phyloP scores from a whole-genome alignment of 1,140 invertebrate species.

The Bactericera cockerelli region DNA sequence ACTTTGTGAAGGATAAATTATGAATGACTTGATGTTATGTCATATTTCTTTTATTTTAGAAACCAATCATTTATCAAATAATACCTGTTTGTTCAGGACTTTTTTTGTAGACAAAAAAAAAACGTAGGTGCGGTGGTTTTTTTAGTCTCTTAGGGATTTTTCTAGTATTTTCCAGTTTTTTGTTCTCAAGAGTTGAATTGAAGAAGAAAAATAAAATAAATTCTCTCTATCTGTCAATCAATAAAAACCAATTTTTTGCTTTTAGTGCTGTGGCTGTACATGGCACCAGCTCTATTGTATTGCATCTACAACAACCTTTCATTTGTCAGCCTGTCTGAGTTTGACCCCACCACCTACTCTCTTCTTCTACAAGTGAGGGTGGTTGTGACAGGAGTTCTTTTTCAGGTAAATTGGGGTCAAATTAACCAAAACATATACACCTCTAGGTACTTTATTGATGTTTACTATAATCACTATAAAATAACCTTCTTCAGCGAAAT shows the following conservation, averaged over 20 bases:
- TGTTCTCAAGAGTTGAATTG: no score
- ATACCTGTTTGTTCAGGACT: not conserved
- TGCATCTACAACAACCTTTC: slow-evolving; percentile 91
- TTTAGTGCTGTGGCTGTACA: slow-evolving; percentile 64
- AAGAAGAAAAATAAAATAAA: no score
- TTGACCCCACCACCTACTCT: slow-evolving; percentile 91
- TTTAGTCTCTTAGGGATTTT: no score
- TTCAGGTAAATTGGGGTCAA: slow-evolving; percentile 67
- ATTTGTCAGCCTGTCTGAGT: slow-evolving; percentile 75
- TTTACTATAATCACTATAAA: no score
- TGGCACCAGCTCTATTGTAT: slow-evolving; percentile 79
- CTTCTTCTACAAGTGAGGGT: slow-evolving; percentile 83
- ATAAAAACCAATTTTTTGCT: no score
- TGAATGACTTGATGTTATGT: not conserved
- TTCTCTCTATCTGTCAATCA: no score
- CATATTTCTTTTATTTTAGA: slow-evolving; percentile 5
- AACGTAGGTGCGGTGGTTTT: no score
- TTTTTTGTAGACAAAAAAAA: not conserved
- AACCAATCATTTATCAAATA: slow-evolving; percentile 13
- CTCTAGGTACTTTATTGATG: no score
- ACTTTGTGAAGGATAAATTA: not conserved
- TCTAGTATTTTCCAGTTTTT: no score
- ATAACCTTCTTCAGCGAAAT: no score
- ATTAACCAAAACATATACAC: no score
- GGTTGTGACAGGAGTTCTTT: slow-evolving; percentile 79